These are phyloP conservation scores for Hemaris fuciformis DNA, from an alignment of 2,888 invertebrate species.

Conservation along the genomic window DNA sequence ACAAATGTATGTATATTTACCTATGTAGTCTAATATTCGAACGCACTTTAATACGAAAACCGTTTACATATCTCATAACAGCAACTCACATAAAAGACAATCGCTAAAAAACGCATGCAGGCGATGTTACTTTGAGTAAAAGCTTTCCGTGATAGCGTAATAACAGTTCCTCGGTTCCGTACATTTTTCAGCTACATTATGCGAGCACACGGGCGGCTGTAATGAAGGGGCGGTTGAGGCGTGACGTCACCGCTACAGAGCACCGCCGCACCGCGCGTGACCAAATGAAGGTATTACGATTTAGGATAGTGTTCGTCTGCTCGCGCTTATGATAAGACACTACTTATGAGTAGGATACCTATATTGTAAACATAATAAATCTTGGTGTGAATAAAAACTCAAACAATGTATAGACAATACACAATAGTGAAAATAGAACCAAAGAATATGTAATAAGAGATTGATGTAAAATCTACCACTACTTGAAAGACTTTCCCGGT, in stretches of 20 bases:
- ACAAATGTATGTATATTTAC: too few relatives aligned
- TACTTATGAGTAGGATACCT: too few relatives aligned
- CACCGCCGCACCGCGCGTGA: conserved; percentile 26
- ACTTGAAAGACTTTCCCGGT: too few relatives aligned
- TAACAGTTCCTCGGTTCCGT: conserved; percentile 15
- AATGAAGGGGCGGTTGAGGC: conserved; percentile 33
- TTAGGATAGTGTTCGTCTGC: conserved; percentile 20
- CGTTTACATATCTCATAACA: neutral
- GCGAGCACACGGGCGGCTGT: conserved; percentile 32
- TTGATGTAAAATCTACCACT: too few relatives aligned
- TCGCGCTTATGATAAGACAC: neutral
- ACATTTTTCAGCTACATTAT: conserved; percentile 34
- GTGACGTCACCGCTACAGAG: conserved; percentile 21
- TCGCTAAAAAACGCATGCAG: conserved; percentile 7
- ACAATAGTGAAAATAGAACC: too few relatives aligned
- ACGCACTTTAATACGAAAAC: neutral
- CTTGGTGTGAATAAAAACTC: too few relatives aligned
- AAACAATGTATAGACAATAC: too few relatives aligned
- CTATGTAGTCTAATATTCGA: neutral
- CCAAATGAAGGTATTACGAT: conserved; percentile 30
- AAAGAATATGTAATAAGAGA: too few relatives aligned
- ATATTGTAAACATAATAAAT: too few relatives aligned
- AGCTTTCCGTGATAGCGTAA: conserved; percentile 18
- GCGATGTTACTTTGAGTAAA: conserved; percentile 16
- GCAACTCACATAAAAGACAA: conserved; percentile 11